These are phyloP conservation scores for Rosalia funebris DNA, from an alignment of 2,888 invertebrate species.

Conservation along the genomic window DNA sequence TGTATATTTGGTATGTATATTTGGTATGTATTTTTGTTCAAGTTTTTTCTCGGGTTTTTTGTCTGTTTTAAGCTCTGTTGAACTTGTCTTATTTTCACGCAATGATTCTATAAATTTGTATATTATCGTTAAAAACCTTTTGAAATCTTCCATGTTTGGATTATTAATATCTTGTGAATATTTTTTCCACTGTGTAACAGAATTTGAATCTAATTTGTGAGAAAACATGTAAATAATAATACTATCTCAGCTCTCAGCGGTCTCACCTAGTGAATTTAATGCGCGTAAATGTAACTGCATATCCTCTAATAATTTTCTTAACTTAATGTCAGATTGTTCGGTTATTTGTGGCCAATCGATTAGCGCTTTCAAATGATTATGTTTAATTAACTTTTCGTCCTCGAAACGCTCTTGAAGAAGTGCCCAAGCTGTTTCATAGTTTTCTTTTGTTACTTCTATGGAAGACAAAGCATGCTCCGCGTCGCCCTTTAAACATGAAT, in stretches of 20 bases:
- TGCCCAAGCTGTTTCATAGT: slow-evolving; percentile 37
- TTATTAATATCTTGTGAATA: background rate
- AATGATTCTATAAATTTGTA: slow-evolving; percentile 22
- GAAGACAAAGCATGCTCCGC: slow-evolving; percentile 36
- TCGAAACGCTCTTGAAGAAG: slow-evolving; percentile 26
- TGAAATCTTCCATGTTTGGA: slow-evolving; percentile 20
- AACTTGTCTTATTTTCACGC: background rate
- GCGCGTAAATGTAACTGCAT: slow-evolving; percentile 29
- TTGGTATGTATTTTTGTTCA: background rate
- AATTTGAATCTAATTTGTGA: slow-evolving; percentile 23
- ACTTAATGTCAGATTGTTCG: slow-evolving; percentile 20
- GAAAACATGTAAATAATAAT: slow-evolving; percentile 16
- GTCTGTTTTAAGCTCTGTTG: background rate
- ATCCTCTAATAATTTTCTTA: slow-evolving; percentile 28
- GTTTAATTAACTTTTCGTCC: slow-evolving; percentile 35
- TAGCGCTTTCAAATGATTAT: slow-evolving; percentile 34
- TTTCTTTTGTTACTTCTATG: slow-evolving; percentile 32
- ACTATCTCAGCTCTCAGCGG: slow-evolving; percentile 31
- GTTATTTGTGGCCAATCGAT: slow-evolving; percentile 28
- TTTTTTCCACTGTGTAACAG: slow-evolving; percentile 25
- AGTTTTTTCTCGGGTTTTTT: background rate
- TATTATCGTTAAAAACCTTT: slow-evolving; percentile 13
- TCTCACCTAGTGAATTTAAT: slow-evolving; percentile 29
- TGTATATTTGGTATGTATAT: too few species aligned
- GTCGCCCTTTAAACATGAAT: slow-evolving; percentile 37